These are phyloP conservation scores for Parambassis ranga DNA, from an alignment of 2,797 vertebrate species.

Conservation along the genomic window DNA sequence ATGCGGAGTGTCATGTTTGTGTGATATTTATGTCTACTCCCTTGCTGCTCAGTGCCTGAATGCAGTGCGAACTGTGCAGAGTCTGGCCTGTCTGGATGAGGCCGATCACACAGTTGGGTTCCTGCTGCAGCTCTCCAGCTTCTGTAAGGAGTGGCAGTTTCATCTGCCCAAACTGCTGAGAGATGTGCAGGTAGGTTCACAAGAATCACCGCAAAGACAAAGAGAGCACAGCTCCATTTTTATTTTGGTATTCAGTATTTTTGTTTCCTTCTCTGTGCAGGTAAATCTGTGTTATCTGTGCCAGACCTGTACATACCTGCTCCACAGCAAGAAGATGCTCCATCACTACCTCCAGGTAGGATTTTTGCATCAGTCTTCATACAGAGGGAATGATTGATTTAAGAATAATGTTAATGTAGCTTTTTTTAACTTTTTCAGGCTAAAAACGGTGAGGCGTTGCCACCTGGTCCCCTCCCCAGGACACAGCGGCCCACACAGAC, in stretches of 20 bases:
- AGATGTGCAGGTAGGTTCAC: conserved; percentile 86
- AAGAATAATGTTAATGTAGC: not conserved
- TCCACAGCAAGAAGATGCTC: conserved; percentile 98
- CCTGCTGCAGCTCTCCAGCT: conserved; percentile 95
- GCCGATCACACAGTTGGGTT: conserved; percentile 97
- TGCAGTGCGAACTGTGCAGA: conserved; percentile 94
- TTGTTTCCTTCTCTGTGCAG: conserved; percentile 64
- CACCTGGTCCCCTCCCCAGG: conserved; percentile 80
- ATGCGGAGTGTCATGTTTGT: not conserved
- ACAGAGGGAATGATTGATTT: not conserved
- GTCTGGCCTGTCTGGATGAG: conserved; percentile 93
- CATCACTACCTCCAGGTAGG: conserved; percentile 96
- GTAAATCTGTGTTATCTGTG: conserved; percentile 96
- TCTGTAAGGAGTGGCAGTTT: conserved; percentile 97
- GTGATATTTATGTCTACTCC: not conserved
- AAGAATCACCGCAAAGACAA: not conserved
- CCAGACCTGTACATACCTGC: conserved; percentile 95
- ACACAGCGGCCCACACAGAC: conserved; percentile 80
- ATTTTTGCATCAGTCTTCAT: not conserved
- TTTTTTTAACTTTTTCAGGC: conserved; percentile 70
- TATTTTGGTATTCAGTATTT: not conserved
- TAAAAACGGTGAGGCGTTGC: conserved; percentile 90
- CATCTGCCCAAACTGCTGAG: conserved; percentile 92
- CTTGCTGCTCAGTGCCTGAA: conserved; percentile 87
- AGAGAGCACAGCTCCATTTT: not conserved